Evolutionary conservation across 2,888 invertebrate genomes (phyloP).

Genomic region (Cryptocephalus primarius): DNA sequence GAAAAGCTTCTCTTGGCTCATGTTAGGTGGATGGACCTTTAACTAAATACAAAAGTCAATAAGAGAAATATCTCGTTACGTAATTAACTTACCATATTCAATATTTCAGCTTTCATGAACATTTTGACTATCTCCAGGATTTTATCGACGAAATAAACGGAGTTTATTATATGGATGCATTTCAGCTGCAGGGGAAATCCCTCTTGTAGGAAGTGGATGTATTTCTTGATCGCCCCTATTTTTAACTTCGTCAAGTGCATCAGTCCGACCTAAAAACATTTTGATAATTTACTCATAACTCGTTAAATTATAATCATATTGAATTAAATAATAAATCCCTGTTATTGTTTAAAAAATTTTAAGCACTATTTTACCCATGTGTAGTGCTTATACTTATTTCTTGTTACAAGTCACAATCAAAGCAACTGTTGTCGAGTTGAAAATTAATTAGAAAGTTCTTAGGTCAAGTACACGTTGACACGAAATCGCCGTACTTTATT

Average conservation of each 20-base stretch:
- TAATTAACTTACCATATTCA: conserved; percentile 18
- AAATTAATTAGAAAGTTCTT: no score
- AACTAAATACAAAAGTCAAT: conserved; percentile 35
- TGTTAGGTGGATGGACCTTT: conserved; percentile 47
- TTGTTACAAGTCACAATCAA: no score
- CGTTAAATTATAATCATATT: no score
- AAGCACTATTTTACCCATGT: no score
- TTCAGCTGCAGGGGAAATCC: conserved; percentile 34
- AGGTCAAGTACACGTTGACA: no score
- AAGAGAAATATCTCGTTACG: not conserved
- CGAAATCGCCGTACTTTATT: not conserved
- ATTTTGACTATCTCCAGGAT: conserved; percentile 32
- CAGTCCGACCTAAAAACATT: conserved; percentile 19
- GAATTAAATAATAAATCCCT: no score
- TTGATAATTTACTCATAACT: not conserved
- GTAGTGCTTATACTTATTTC: no score
- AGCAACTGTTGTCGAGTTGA: no score
- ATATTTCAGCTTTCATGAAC: conserved; percentile 23
- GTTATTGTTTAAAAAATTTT: no score
- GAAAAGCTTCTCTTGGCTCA: conserved; percentile 40
- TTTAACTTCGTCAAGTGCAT: conserved; percentile 25
- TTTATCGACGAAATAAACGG: conserved; percentile 33
- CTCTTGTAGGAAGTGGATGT: conserved; percentile 28
- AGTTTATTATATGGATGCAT: conserved; percentile 34
- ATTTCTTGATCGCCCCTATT: conserved; percentile 17